Conservation (phyloP, 2,888 invertebrate genomes). For the Fragum sueziense region DNA sequence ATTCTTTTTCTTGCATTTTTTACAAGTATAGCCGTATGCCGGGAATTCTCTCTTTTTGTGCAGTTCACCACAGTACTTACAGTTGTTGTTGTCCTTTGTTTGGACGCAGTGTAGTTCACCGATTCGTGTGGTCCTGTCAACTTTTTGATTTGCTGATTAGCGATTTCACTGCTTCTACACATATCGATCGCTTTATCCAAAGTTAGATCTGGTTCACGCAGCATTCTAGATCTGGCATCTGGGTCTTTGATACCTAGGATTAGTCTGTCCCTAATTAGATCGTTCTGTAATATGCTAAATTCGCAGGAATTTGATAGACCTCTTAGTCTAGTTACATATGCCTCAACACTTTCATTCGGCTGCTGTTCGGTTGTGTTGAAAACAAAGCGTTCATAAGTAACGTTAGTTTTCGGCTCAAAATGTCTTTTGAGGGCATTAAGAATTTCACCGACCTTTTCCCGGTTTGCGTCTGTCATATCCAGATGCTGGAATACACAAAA, state of each 20-base stretch:
- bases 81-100: neutral
- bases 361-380: conserved; percentile 1
- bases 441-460: neutral
- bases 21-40: conserved; percentile 4
- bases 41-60: conserved; percentile 10
- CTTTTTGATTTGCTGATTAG: conserved; percentile 14
- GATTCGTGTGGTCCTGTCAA: neutral
- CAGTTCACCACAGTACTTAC: conserved; percentile 10
- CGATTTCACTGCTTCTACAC: conserved; percentile 4
- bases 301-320: neutral
- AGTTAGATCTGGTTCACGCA: neutral
- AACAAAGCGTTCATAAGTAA: neutral
- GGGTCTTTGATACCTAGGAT: neutral
- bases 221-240: neutral
- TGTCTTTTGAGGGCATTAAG: neutral
- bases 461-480: neutral
- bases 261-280: neutral
- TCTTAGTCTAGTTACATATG: too few species aligned
- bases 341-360: too few species aligned
- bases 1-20: conserved; percentile 14
- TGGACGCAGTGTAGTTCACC: conserved; percentile 5
- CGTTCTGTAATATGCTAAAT: too few species aligned
- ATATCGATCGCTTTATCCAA: conserved; percentile 12
- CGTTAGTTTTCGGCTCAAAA: neutral
- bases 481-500: neutral